Base-by-base conservation (phyloP, 2,113 vertebrate species). In the Hystrix cristata region DNA sequence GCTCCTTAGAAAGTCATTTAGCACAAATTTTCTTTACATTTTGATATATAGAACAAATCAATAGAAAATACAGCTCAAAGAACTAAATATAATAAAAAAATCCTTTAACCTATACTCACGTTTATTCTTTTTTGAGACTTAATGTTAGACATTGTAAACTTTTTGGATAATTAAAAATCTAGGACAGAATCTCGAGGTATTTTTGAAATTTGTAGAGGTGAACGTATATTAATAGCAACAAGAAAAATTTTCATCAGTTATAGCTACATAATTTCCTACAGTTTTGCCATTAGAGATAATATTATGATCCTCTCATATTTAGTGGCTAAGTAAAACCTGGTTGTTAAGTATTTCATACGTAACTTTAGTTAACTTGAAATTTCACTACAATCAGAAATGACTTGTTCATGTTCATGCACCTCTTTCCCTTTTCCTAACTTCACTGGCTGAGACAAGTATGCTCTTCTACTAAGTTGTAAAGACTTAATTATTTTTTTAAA, bases 11-110 rank as follows among this genome's bases (percentile, higher is more conserved):
- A 94, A 91, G 46, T 76, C 57, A 92, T 67, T 67, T 80, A 90
- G 23, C 59, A 93, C 21, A 7, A 90, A 23, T 83, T 84, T 29
- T 64, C 19, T 82, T 88, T 5, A 69, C 85, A 46, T 23, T 88
- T 83, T 96, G 59, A 85, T 21, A 88, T 31, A 88, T 62, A 64
- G 90, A 88, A 87, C 91, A 53, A 10, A 84, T 90, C 10, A 88
- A 78, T n/a, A 62, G 74, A 72, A 95, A 85, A 74, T 48, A 72
- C 1, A 12, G 8, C 14, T 82, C 53, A 92, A 85, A 92, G 7
- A 19, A 89, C 19, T 51, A 57, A 78, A 67, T 60, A 38, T 15
- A 71, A 79, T 34, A 62, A 83, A 92, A 87, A 14, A 60, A 91
- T 89, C 1, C n/a, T 87, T 96, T 64, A 62, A 74, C 8, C 27